These are phyloP conservation scores for Scolanthus callimorphus DNA, from an alignment of 92 coral and sea anemone genomes.

Conservation along the genomic window DNA sequence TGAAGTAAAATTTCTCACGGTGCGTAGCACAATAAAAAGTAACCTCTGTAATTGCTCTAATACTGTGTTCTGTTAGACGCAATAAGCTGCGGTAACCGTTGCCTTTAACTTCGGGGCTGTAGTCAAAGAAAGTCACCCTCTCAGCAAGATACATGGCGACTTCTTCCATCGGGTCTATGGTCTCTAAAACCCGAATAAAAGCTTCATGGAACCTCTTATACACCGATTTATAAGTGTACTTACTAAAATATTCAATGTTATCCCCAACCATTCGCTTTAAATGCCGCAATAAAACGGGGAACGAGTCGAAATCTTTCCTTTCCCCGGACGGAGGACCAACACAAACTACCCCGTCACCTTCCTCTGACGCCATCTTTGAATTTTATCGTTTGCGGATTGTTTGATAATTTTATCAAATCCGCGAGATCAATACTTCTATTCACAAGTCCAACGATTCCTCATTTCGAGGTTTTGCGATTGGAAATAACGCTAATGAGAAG, in stretches of 20 bases:
- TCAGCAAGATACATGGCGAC: constrained; percentile 57
- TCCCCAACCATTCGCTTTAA: constrained; percentile 63
- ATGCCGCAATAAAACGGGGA: constrained; percentile 64
- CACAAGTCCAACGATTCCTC: too few species aligned
- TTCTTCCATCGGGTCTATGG: constrained; percentile 56
- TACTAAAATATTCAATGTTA: constrained; percentile 63
- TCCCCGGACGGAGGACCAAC: constrained; percentile 19
- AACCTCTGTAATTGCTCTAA: constrained; percentile 74
- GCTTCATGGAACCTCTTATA: constrained; percentile 69
- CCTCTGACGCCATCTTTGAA: constrained; percentile 15
- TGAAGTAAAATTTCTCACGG: constrained; percentile 80
- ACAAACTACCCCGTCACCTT: constrained; percentile 1
- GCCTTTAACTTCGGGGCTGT: constrained; percentile 78
- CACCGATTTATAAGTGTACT: constrained; percentile 46
- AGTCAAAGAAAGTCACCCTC: constrained; percentile 69
- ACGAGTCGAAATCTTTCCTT: constrained; percentile 41
- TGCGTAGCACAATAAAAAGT: constrained; percentile 70
- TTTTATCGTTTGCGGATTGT: too few species aligned
- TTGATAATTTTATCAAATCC: too few species aligned
- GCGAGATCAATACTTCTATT: too few species aligned
- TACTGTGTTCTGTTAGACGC: constrained; percentile 64
- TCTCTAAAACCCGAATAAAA: constrained; percentile 58
- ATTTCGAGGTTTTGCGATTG: too few species aligned
- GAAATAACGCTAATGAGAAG: too few species aligned
- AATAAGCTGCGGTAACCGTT: constrained; percentile 88